These are phyloP conservation scores for Neodiprion pinetum DNA, from an alignment of 1,140 invertebrate genomes.

Conservation along the genomic window DNA sequence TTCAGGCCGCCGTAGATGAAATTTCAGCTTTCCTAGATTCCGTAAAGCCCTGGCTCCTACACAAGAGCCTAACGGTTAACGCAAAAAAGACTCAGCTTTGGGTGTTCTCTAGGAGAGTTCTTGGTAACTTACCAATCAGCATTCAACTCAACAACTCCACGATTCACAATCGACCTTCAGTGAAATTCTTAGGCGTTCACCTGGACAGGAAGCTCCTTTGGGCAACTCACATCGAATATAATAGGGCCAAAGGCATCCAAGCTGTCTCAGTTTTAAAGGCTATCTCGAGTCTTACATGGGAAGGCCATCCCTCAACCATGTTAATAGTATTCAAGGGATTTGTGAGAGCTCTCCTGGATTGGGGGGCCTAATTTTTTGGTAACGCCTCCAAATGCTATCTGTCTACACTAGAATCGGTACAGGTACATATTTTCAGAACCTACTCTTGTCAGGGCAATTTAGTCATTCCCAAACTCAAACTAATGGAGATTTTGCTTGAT, in stretches of 20 bases:
- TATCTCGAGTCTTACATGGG: constrained; percentile 22
- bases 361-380: constrained; percentile 14
- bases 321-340: constrained; percentile 30
- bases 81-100: too few species aligned
- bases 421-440: neutral
- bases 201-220: neutral
- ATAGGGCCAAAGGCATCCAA: constrained; percentile 14
- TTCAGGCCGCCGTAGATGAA: too few species aligned
- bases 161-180: neutral
- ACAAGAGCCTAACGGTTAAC: too few species aligned
- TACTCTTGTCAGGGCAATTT: neutral
- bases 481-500: neutral
- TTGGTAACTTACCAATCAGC: too few species aligned
- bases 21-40: too few species aligned
- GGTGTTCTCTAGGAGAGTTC: too few species aligned
- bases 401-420: neutral
- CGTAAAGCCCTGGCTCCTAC: too few species aligned
- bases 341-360: constrained; percentile 27
- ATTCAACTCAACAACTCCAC: too few species aligned
- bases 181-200: neutral
- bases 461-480: neutral
- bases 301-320: constrained; percentile 18
- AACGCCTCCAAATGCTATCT: neutral
- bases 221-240: constrained; percentile 19
- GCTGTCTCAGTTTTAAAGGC: constrained; percentile 20